These are phyloP conservation scores for Buceros bicornis DNA, from an alignment of 2,797 vertebrate species.

Conservation along the genomic window DNA sequence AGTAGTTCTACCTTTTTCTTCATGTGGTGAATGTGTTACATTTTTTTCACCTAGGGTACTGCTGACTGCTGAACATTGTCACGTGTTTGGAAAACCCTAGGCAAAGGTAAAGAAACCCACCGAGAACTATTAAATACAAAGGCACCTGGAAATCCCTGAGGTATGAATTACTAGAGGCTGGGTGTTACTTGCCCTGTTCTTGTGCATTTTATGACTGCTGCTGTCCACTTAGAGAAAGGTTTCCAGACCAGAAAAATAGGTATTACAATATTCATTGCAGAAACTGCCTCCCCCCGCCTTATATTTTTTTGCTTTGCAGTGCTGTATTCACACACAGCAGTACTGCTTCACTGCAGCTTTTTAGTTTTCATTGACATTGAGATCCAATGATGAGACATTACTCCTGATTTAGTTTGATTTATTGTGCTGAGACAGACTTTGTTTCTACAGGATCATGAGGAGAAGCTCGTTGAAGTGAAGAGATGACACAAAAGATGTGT, in stretches of 20 bases:
- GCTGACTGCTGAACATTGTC: background rate
- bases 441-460: background rate
- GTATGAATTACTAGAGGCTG: background rate
- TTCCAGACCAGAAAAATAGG: background rate
- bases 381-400: fast-evolving
- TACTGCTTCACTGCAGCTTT: background rate
- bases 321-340: background rate
- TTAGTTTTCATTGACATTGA: background rate
- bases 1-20: background rate
- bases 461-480: background rate
- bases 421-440: background rate
- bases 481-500: background rate
- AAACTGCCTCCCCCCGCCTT: no score
- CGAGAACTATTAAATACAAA: background rate
- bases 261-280: background rate
- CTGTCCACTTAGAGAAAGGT: background rate
- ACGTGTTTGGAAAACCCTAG: background rate
- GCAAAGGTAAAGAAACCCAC: background rate
- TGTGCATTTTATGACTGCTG: background rate
- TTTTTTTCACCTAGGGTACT: background rate
- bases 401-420: background rate
- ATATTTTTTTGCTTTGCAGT: background rate
- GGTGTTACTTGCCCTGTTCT: background rate
- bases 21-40: fast-evolving
- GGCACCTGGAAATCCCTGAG: background rate